Evolutionary conservation across 2,888 invertebrate species (phyloP).

Genomic region (Papilio elwesi): DNA sequence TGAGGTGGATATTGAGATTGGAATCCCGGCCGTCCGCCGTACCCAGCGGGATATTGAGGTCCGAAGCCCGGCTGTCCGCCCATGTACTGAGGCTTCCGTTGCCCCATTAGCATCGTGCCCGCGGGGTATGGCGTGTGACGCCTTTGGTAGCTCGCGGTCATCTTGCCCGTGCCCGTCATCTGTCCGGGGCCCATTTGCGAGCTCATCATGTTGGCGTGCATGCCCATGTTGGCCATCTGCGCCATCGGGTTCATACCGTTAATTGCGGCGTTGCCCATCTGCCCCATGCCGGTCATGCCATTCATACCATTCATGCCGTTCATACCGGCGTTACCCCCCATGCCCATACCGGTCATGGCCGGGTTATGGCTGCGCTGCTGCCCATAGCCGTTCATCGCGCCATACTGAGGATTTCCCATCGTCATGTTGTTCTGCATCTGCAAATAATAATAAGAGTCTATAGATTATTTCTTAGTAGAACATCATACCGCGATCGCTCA

Average conservation of each 20-base stretch:
- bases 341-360: constrained; percentile 81
- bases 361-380: constrained; percentile 85
- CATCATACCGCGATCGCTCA: no score
- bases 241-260: constrained; percentile 90
- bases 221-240: constrained; percentile 90
- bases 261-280: constrained; percentile 86
- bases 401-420: constrained; percentile 86
- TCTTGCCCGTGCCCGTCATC: constrained; percentile 87
- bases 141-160: constrained; percentile 89
- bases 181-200: constrained; percentile 87
- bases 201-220: constrained; percentile 88
- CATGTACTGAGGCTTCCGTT: constrained; percentile 88
- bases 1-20: constrained; percentile 88
- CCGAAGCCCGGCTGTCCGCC: constrained; percentile 81
- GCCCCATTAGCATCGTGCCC: constrained; percentile 93
- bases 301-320: constrained; percentile 86
- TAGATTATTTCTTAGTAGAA: neutral
- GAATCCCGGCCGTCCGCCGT: constrained; percentile 82
- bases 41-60: constrained; percentile 81
- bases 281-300: constrained; percentile 86
- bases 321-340: constrained; percentile 82
- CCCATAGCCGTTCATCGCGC: constrained; percentile 85
- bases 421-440: constrained; percentile 87
- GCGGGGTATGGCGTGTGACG: constrained; percentile 94
- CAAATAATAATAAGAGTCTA: constrained; percentile 48